Evolutionary conservation across 2,797 vertebrate species (phyloP), one percentile per base, ranked within the genome.

Genomic region (Dermochelys coriacea): DNA sequence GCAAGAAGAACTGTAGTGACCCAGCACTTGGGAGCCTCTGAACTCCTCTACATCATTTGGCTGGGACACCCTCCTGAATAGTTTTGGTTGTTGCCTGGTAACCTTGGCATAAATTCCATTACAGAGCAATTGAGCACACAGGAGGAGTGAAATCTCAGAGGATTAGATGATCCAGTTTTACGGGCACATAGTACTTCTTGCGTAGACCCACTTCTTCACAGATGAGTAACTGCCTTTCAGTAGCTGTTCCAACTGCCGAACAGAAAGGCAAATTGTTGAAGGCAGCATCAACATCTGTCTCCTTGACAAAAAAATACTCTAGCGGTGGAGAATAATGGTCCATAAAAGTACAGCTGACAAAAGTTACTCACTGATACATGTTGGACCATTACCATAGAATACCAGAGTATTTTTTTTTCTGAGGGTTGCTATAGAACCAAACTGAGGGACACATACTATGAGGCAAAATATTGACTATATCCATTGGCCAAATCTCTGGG

Each of bases 1-100:
- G 6, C 59, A 34, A 82, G 86, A 94, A 96, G 85, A 93, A 89
- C 77, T 92, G 87, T 49, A 94, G 37, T 54, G 68, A 95, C 50
- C 85, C 77, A 88, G 80, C 19, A 31, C 18, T 45, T 51, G 50
- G 27, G 31, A 89, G 80, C 37, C 37, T 94, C 93, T 88, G 49
- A 85, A 93, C 52, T 91, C 3, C 41, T 82, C 11, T 64, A n/a
- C 8, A 8, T 59, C 15, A 81, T 81, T 88, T 90, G 80, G 74
- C 45, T 18, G 49, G 61, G 41, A 77, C 64, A 84, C 37, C 45
- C 80, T 91, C 41, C 77, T 0, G 0, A 89, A 82, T 34, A 80
- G 74, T 52, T 87, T 84, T 85, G 61, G 31, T 86, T 74, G 80
- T 78, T 96, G 57, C 79, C 81, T 85, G 64, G 78, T 79, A 51